Conservation (phyloP, 2,888 invertebrate genomes). For the Patella ulyssiponensis region DNA sequence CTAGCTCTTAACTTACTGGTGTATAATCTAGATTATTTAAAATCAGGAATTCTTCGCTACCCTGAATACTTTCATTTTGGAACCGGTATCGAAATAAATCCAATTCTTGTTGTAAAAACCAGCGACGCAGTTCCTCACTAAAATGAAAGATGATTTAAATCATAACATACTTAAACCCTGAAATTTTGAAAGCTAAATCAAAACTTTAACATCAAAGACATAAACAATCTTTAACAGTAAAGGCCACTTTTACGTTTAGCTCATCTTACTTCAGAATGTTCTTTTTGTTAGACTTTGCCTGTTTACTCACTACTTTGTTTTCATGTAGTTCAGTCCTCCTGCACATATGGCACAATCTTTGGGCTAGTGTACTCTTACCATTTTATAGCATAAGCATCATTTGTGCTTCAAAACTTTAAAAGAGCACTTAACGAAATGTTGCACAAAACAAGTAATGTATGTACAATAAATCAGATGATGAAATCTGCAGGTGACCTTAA, state of each 20-base stretch:
- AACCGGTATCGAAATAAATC: conserved; percentile 85
- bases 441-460: too few relatives aligned
- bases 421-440: too few relatives aligned
- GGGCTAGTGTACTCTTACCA: too few relatives aligned
- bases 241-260: background rate
- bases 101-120: conserved; percentile 91
- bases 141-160: conserved; percentile 4
- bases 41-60: conserved; percentile 56
- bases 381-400: too few relatives aligned
- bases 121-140: conserved; percentile 84
- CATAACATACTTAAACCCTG: too few relatives aligned
- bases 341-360: too few relatives aligned
- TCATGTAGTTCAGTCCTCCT: too few relatives aligned
- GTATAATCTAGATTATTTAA: conserved; percentile 63
- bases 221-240: conserved; percentile 21
- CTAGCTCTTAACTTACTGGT: conserved; percentile 52
- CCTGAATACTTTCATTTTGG: conserved; percentile 50
- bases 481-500: too few relatives aligned
- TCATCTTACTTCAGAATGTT: background rate
- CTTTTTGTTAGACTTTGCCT: background rate
- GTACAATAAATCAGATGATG: too few relatives aligned
- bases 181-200: too few relatives aligned
- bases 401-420: too few relatives aligned
- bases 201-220: conserved; percentile 68
- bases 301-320: too few relatives aligned